Evolutionary conservation across 2,113 vertebrate species (phyloP), one percentile per base, ranked within the genome.

Genomic region (Nesoenas mayeri): DNA sequence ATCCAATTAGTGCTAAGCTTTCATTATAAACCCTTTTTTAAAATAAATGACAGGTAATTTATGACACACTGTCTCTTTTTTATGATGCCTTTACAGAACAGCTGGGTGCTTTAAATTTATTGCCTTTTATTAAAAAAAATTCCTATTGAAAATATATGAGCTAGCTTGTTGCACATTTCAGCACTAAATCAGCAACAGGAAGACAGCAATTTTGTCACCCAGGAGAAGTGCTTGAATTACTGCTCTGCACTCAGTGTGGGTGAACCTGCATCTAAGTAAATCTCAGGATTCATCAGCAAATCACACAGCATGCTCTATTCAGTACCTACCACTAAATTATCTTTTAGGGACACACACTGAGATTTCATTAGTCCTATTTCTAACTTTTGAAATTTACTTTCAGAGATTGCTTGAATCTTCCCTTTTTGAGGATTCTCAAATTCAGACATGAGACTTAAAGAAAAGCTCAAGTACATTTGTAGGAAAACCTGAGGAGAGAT

Each of bases 31-130:
- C 4, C 2, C 9, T 36, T 87, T 64, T 28, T 29, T 8, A 53
- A 84, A 95, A 91, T 64, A 93, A 95, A 90, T 91, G 0, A 88
- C 32, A 36, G 20, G 64, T 32, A 71, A 94, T 79, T 83, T 84
- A 89, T 88, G 75, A 88, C 12, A 85, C 50, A 65, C 10, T 32
- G 29, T 61, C 44, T 28, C 22, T 18, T 79, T 90, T 94, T 70
- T 38, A 79, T 24, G 8, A 66, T 67, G 38, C 40, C 28, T 91
- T 79, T 50, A 48, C 26, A 79, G 65, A 92, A 78, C 77, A 85
- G 75, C 50, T 71, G 72, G 67, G 32, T 79, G 42, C 53, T 91
- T 89, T 75, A 78, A 64, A 87, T 84, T 32, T 84, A 84, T 48
- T 89, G 31, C 11, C 53, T 80, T 88, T 81, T 80, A 67, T 93